Conservation (phyloP, 2,113 vertebrate genomes). For the Sphyrna mokarran region DNA sequence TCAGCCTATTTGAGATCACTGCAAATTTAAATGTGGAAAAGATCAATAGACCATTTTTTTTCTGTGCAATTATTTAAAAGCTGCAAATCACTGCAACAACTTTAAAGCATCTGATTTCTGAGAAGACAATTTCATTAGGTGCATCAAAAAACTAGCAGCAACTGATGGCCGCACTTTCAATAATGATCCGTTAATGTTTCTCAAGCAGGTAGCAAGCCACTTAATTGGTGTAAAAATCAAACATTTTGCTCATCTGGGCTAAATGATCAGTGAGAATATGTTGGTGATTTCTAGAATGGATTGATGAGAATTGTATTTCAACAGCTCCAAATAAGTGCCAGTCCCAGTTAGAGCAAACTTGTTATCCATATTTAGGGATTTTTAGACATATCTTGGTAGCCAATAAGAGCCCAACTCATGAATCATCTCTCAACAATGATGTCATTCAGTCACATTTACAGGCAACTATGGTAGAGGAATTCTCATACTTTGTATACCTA, state of each 20-base stretch:
- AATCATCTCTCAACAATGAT: neutral
- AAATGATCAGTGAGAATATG: neutral
- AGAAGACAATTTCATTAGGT: neutral
- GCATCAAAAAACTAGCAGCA: neutral
- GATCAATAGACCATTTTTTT: neutral
- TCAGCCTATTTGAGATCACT: neutral
- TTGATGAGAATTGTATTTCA: neutral
- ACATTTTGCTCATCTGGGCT: neutral
- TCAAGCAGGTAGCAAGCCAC: neutral
- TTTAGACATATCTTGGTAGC: neutral
- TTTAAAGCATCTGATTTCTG: neutral
- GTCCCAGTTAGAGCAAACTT: neutral
- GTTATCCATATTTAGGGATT: neutral
- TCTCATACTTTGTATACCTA: neutral
- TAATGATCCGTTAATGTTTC: neutral
- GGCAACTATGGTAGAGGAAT: neutral
- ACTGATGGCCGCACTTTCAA: neutral
- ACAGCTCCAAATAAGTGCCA: neutral
- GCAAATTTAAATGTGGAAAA: neutral
- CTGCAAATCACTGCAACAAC: neutral
- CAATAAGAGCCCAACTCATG: neutral
- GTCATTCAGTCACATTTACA: neutral
- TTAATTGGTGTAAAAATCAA: slow-evolving; percentile 2
- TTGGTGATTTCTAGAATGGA: neutral
- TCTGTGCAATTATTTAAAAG: neutral